These are phyloP conservation scores for Bombyx huttoni DNA, from an alignment of 2,888 invertebrate species.

Conservation along the genomic window DNA sequence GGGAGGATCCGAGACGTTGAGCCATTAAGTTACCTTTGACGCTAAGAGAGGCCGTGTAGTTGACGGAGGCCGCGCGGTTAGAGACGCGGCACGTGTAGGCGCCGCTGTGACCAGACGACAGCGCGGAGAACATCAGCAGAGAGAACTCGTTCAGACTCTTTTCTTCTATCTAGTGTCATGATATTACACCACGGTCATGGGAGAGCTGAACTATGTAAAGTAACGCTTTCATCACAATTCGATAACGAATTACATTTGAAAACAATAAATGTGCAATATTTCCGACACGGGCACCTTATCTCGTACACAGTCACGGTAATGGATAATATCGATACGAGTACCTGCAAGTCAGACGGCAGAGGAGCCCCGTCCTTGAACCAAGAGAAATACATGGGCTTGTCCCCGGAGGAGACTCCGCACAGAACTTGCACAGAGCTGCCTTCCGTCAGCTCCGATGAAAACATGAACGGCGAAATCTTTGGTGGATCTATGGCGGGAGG, in stretches of 20 bases:
- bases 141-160: constrained; percentile 79
- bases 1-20: too few species aligned
- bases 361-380: constrained; percentile 79
- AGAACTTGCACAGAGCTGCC: constrained; percentile 87
- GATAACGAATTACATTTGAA: too few species aligned
- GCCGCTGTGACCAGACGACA: constrained; percentile 77
- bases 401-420: constrained; percentile 82
- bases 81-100: constrained; percentile 79
- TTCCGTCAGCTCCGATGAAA: constrained; percentile 85
- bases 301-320: not conserved
- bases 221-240: too few species aligned
- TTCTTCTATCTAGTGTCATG: constrained; percentile 67
- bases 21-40: constrained; percentile 70
- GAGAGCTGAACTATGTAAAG: too few species aligned
- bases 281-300: not conserved
- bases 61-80: constrained; percentile 77
- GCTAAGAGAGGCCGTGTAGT: constrained; percentile 76
- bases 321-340: constrained; percentile 16
- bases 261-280: not conserved
- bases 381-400: constrained; percentile 79
- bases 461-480: constrained; percentile 86
- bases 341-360: constrained; percentile 75
- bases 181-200: too few species aligned
- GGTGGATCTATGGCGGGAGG: constrained; percentile 76
- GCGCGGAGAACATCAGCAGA: constrained; percentile 77